phyloP scores from a whole-genome alignment of 2,888 invertebrate species.

The Lumbricus terrestris region DNA sequence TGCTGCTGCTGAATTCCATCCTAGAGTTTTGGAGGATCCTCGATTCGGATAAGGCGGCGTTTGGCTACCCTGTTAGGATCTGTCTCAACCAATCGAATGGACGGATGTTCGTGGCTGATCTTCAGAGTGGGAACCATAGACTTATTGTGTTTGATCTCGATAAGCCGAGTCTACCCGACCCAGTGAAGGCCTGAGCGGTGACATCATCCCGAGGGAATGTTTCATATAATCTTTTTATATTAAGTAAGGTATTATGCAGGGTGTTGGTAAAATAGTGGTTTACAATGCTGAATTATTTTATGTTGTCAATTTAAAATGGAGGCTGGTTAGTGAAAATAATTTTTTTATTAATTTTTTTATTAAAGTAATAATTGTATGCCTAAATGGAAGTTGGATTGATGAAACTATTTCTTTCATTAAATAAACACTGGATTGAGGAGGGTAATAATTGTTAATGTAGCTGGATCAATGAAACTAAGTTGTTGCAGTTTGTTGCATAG shows the following conservation, averaged over 20 bases:
- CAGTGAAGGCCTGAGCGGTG: background rate
- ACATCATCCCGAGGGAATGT: background rate
- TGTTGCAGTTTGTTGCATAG: too few species aligned
- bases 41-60: background rate
- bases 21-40: background rate
- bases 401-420: too few species aligned
- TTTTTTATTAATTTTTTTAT: too few species aligned
- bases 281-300: too few species aligned
- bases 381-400: too few species aligned
- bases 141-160: background rate
- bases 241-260: background rate
- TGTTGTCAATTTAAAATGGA: too few species aligned
- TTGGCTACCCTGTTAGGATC: background rate
- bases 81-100: conserved; percentile 6
- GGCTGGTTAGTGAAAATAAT: too few species aligned
- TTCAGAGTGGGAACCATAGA: background rate
- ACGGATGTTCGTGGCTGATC: background rate
- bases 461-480: too few species aligned
- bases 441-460: too few species aligned
- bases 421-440: too few species aligned
- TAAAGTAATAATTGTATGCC: too few species aligned
- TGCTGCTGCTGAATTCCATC: background rate
- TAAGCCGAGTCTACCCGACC: conserved; percentile 7
- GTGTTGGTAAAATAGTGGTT: background rate
- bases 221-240: background rate